These are phyloP conservation scores for Coleophora deauratella DNA, from an alignment of 2,888 invertebrate genomes.

Conservation along the genomic window DNA sequence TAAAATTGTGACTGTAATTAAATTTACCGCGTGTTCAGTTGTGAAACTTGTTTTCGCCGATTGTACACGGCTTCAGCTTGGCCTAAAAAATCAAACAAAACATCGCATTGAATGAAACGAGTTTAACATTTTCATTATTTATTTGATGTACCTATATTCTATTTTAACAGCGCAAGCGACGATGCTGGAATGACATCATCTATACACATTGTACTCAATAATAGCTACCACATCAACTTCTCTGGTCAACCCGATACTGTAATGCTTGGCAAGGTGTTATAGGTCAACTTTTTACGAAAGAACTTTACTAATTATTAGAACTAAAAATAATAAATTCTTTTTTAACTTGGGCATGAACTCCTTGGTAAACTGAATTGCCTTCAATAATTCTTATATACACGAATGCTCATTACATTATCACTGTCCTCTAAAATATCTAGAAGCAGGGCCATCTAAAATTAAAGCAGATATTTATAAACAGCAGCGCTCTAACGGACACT, in stretches of 20 bases:
- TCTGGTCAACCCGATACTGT: too few relatives aligned
- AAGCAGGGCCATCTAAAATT: constrained; percentile 34
- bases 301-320: too few relatives aligned
- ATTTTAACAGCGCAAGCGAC: constrained; percentile 37
- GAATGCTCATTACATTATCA: constrained; percentile 17
- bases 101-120: constrained; percentile 26
- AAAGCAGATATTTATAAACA: constrained; percentile 29
- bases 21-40: background rate
- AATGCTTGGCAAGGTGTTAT: too few relatives aligned
- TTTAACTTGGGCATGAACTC: too few relatives aligned
- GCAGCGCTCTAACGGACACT: constrained; percentile 19
- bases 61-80: constrained; percentile 18
- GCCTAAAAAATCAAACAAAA: constrained; percentile 33
- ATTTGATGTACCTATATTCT: constrained; percentile 32
- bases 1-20: constrained; percentile 2
- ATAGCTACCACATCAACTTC: too few relatives aligned
- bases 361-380: too few relatives aligned
- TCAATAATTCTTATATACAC: too few relatives aligned
- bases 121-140: constrained; percentile 22
- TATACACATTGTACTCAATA: constrained; percentile 17
- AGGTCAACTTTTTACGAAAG: too few relatives aligned
- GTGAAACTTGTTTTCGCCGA: constrained; percentile 7
- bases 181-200: constrained; percentile 26
- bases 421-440: constrained; percentile 31
- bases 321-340: too few relatives aligned